Base-by-base conservation (phyloP, 2,113 vertebrate genomes). In the Ptilorrhoa leucosticta region DNA sequence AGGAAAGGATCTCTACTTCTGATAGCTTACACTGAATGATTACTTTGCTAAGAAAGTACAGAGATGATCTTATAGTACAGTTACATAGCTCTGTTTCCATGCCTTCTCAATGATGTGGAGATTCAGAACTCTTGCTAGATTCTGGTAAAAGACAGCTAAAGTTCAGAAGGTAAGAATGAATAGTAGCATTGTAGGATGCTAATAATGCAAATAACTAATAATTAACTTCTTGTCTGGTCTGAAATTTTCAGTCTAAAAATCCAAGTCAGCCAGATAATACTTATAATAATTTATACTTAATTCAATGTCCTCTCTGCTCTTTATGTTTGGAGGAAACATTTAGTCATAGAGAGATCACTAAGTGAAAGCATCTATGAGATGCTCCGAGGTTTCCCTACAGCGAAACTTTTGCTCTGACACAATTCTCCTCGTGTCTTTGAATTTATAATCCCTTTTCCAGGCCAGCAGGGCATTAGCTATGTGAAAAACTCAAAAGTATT, bases 11-110 rank as follows among this genome's bases (percentile, higher is more conserved):
- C 33, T 93, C 33, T 94, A 40, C 57, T 96, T 94, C 57, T 61
- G 72, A 28, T 86, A 72, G 11, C 33, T 96, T 83, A 33, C 79
- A 54, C 30, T 33, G 48, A 86, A 50, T 50, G 27, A 90, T 94
- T 72, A 85, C 85, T 91, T 97, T 96, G 58, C 83, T 96, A 40
- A 89, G 24, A 79, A 92, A 83, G 51, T 82, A 94, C 77, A 4
- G 26, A 89, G 57, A 75, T 73, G 6, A 37, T 68, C 80, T 87
- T 64, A 79, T 15, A 15, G 37, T n/a, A 15, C 15, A 44, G 9
- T 50, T 64, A 71, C 13, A 13, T 20, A 35, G 15, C 12, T 69
- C 22, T 78, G 20, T 45, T 91, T 82, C 45, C 31, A 28, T 45
- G 48, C 11, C 50, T 69, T 85, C 54, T 91, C 40, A 45, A 8